Conservation (phyloP, 2,113 vertebrate genomes). For the Paracanthobrama guichenoti region DNA sequence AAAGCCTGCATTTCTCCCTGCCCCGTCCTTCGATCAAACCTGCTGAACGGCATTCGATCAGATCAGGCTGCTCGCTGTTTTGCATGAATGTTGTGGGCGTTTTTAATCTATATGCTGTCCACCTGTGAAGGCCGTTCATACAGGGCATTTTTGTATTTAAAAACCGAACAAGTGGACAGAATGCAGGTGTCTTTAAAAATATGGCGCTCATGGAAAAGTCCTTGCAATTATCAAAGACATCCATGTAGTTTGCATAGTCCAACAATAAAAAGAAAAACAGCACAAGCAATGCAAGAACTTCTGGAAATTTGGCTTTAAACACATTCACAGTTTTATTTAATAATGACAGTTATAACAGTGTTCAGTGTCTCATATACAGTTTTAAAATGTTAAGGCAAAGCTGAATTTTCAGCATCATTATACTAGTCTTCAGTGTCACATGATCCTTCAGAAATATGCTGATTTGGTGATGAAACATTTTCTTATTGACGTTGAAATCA, state of each 20-base stretch:
- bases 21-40: neutral
- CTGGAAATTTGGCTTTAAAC: neutral
- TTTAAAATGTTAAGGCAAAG: neutral
- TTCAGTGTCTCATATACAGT: too few relatives aligned
- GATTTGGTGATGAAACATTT: neutral
- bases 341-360: too few relatives aligned
- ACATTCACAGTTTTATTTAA: neutral
- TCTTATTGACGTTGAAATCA: neutral
- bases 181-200: neutral
- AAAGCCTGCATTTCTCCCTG: neutral
- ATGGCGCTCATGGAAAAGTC: neutral
- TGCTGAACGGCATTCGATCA: neutral
- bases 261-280: neutral
- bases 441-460: neutral
- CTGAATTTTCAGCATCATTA: neutral
- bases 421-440: neutral
- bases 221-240: neutral
- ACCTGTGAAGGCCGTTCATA: neutral
- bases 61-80: neutral
- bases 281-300: too few relatives aligned
- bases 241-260: neutral
- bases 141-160: neutral
- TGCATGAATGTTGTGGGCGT: neutral
- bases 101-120: conserved; percentile 12
- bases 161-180: neutral